Conservation (phyloP, 2,113 vertebrate genomes). For the Lethenteron reissneri region DNA sequence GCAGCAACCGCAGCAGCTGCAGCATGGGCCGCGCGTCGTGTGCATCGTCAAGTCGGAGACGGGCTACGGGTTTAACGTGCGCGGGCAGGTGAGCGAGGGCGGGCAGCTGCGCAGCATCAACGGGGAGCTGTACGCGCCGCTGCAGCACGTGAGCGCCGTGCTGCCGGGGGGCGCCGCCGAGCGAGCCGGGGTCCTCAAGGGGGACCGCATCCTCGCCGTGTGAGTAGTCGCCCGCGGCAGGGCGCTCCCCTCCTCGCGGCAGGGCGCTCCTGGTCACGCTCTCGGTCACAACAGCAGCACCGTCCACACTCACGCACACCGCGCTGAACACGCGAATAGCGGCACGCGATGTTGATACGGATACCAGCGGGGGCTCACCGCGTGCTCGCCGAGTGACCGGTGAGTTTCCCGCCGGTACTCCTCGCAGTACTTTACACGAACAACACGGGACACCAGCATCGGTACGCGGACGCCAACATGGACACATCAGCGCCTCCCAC, state of each 20-base stretch:
- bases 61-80: slow-evolving; percentile 83
- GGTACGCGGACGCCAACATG: too few relatives aligned
- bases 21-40: slow-evolving; percentile 47
- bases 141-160: slow-evolving; percentile 89
- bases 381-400: too few relatives aligned
- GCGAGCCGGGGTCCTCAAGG: slow-evolving; percentile 63
- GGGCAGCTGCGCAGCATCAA: slow-evolving; percentile 90
- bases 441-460: too few relatives aligned
- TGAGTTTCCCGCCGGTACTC: too few relatives aligned
- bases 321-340: neutral
- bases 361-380: too few relatives aligned
- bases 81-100: slow-evolving; percentile 86
- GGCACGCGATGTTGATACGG: too few relatives aligned
- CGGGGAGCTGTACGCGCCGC: slow-evolving; percentile 81
- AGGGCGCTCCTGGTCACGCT: neutral
- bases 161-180: slow-evolving; percentile 76
- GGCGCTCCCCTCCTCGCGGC: too few relatives aligned
- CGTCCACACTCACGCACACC: neutral
- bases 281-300: neutral
- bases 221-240: slow-evolving; percentile 30
- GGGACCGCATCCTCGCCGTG: slow-evolving; percentile 83
- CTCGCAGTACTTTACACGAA: too few relatives aligned
- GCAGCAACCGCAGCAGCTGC: too few relatives aligned
- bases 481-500: too few relatives aligned
- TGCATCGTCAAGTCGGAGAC: slow-evolving; percentile 78